These are phyloP conservation scores for Aphyosemion australe DNA, from an alignment of 2,113 vertebrate species.

Conservation along the genomic window DNA sequence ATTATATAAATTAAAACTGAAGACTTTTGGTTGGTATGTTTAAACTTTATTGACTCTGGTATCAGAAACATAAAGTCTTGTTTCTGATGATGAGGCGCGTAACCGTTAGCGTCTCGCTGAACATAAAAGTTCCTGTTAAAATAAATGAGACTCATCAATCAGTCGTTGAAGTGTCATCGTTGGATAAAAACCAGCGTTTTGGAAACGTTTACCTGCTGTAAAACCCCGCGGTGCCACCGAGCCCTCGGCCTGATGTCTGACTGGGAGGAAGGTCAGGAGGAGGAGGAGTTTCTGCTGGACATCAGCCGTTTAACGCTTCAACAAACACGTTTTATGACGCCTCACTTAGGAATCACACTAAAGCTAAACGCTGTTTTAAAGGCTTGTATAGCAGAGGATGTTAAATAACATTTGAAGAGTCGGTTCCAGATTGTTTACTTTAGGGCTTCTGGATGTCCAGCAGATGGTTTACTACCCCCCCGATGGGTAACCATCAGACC, in stretches of 20 bases:
- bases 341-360: conserved; percentile 31
- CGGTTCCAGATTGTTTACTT: conserved; percentile 34
- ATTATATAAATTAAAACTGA: no score
- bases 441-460: conserved; percentile 8
- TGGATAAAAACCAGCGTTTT: background rate
- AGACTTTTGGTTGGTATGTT: no score
- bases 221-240: background rate
- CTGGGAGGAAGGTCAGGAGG: background rate
- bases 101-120: no score
- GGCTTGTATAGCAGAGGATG: conserved; percentile 17
- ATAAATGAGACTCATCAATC: background rate
- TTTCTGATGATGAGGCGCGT: no score
- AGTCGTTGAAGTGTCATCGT: background rate
- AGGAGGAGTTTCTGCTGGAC: background rate
- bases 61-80: no score
- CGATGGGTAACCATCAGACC: conserved; percentile 6
- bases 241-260: background rate
- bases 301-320: conserved; percentile 43
- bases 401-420: conserved; percentile 51
- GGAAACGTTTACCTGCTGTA: background rate
- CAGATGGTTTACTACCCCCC: conserved; percentile 28
- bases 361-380: conserved; percentile 29
- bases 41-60: no score
- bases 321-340: conserved; percentile 47
- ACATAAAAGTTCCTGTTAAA: no score